Evolutionary conservation across 2,113 vertebrate species (phyloP), one percentile per base, ranked within the genome.

Genomic region (Nymphicus hollandicus): DNA sequence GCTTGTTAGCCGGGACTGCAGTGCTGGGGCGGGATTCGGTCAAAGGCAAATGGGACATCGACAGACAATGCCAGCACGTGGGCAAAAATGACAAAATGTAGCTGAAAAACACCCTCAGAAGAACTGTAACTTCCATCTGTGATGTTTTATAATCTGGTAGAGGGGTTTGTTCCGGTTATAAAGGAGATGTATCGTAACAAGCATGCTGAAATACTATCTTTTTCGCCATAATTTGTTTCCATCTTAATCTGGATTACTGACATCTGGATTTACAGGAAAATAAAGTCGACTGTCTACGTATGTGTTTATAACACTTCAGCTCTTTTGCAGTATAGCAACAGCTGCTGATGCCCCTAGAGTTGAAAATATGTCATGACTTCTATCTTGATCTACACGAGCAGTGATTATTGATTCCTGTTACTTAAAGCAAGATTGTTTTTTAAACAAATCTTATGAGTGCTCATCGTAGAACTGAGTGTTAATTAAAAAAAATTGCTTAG

Each of bases 331-430:
- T 80, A 24, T 91, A 88, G 91, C 86, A 96, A 95, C 94, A 96
- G 86, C 91, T 97, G 84, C 94, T 95, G 88, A 33, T 90, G 93
- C 94, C 95, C 95, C 93, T 97, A 95, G 90, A 96, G 96, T 86
- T 93, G 69, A 68, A 73, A 91, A 50, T 41, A 70, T 70, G 94
- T 79, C 53, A 92, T 92, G 89, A 56, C 89, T 95, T 77, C 87
- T 96, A 7, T 93, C 95, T 91, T 95, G 44, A 70, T 93, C 66
- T 53, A 24, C 71, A 53, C 3, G 63, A 88, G 5, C 72, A 35
- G 76, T 64, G 56, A 16, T 88, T 89, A 76, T 81, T 52, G 72
- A 60, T 74, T 78, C 56, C 24, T 84, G 29, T 37, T 52, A 43
- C 41, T 66, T 78, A 64, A 80, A 86, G n/a, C 37, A 33, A 68